Percentiles rank a stretch among this genome's conserved stretches.
Conservation (phyloP, 2,888 invertebrate species). For the Philereme transversata region DNA sequence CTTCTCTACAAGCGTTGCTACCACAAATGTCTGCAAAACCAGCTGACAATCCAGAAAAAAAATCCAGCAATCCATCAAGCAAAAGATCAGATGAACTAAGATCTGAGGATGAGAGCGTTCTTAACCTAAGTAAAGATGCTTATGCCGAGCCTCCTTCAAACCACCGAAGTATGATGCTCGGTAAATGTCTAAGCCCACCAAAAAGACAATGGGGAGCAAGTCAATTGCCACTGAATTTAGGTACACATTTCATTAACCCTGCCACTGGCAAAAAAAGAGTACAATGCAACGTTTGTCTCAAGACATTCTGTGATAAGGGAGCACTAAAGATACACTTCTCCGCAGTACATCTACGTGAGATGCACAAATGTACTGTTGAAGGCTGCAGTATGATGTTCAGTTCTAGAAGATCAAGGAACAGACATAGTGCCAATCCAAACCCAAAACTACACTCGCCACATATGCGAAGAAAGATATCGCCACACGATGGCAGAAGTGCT, state of each 20-base stretch:
- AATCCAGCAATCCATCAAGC: conserved; percentile 55
- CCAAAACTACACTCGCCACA: conserved; percentile 99
- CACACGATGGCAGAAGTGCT: conserved; percentile 95
- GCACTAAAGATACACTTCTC: conserved; percentile 99
- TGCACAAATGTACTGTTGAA: conserved; percentile 99
- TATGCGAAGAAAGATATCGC: conserved; percentile 95
- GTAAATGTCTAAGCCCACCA: conserved; percentile 89
- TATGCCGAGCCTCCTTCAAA: conserved; percentile 64
- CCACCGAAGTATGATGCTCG: conserved; percentile 79
- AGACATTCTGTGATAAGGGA: conserved; percentile 99
- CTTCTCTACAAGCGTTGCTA: conserved; percentile 85
- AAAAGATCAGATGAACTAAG: conserved; percentile 64
- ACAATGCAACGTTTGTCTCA: conserved; percentile 98
- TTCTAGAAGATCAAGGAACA: conserved; percentile 96
- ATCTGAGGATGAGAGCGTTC: conserved; percentile 71
- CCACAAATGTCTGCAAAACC: conserved; percentile 84
- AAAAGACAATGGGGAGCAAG: conserved; percentile 92
- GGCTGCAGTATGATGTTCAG: conserved; percentile 99
- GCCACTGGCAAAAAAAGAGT: conserved; percentile 98
- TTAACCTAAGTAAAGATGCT: conserved; percentile 78
- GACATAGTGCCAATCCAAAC: conserved; percentile 99
- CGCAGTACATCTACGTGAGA: conserved; percentile 98
- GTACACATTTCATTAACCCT: conserved; percentile 96
- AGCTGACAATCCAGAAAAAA: conserved; percentile 68
- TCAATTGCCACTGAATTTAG: conserved; percentile 90